A percentile compares a stretch with the other conserved stretches of the same genome.
These are phyloP conservation scores for Alosa alosa DNA, from an alignment of 2,113 vertebrate genomes.

Conservation along the genomic window DNA sequence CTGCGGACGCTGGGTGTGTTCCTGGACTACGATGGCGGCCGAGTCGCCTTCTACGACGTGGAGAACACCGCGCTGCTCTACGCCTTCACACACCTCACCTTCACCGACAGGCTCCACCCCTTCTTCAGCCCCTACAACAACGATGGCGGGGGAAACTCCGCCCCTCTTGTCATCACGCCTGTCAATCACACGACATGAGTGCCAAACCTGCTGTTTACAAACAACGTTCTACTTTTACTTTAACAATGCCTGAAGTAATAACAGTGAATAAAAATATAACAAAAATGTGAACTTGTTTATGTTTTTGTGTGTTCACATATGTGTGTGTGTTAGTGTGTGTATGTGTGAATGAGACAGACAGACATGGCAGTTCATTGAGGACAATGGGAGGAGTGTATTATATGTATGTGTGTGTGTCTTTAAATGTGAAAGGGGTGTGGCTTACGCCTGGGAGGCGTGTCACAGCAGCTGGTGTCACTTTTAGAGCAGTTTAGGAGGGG, in stretches of 20 bases:
- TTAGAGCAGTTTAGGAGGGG: not conserved
- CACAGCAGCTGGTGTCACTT: not conserved
- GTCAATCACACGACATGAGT: not conserved
- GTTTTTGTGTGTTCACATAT: not conserved
- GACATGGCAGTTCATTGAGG: not conserved
- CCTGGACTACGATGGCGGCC: not conserved
- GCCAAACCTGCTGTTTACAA: too few relatives aligned
- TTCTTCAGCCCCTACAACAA: conserved; percentile 6
- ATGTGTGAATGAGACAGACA: conserved; percentile 2
- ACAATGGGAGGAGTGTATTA: not conserved
- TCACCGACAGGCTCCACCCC: not conserved
- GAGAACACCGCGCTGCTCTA: not conserved
- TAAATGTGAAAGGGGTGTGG: not conserved
- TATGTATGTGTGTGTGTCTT: not conserved
- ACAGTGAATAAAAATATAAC: too few relatives aligned
- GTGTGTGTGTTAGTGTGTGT: conserved; percentile 16
- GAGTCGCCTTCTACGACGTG: not conserved
- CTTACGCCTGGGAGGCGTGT: not conserved
- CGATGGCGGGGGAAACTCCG: not conserved
- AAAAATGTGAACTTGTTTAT: too few relatives aligned
- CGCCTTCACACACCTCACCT: not conserved
- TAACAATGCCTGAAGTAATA: too few relatives aligned
- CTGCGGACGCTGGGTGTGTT: not conserved
- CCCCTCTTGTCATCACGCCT: conserved; percentile 18
- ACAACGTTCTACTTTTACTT: too few relatives aligned